These are phyloP conservation scores for Tetragonula carbonaria DNA, from an alignment of 2,888 invertebrate genomes.

Conservation along the genomic window DNA sequence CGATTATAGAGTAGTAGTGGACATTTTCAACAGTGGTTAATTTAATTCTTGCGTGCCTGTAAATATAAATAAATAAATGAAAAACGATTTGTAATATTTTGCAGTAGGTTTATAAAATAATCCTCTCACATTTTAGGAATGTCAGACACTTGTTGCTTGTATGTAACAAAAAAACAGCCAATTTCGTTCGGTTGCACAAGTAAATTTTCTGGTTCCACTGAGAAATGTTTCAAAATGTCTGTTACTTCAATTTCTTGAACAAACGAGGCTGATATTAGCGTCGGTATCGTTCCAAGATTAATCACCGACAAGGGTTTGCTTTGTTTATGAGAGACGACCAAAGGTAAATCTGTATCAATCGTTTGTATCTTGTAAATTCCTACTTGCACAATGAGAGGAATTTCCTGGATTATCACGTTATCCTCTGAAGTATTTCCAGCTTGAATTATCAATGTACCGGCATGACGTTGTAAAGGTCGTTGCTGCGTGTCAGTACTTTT, in stretches of 20 bases:
- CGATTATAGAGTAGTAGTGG: conserved; percentile 72
- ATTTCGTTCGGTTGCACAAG: conserved; percentile 71
- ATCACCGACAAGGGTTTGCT: conserved; percentile 71
- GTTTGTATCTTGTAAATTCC: conserved; percentile 73
- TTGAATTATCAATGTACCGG: conserved; percentile 66
- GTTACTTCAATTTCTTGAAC: conserved; percentile 62
- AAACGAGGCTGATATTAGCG: conserved; percentile 65
- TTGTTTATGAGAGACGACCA: conserved; percentile 70
- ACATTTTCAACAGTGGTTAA: conserved; percentile 68
- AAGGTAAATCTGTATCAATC: conserved; percentile 73
- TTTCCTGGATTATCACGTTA: conserved; percentile 71
- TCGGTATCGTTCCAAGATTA: conserved; percentile 73
- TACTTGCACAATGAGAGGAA: conserved; percentile 71
- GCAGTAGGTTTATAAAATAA: not conserved
- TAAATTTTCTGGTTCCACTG: conserved; percentile 71
- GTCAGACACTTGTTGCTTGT: conserved; percentile 69
- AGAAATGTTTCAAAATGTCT: conserved; percentile 65
- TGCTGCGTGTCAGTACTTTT: conserved; percentile 46
- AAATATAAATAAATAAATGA: conserved; percentile 27
- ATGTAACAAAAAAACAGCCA: conserved; percentile 69
- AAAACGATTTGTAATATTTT: conserved; percentile 5
- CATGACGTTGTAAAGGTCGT: conserved; percentile 41
- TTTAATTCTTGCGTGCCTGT: conserved; percentile 71
- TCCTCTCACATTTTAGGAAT: conserved; percentile 67
- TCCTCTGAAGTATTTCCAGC: conserved; percentile 64